Evolutionary conservation across 2,888 invertebrate species (phyloP), one percentile per base, ranked within the genome.

Genomic region (Perizoma affinitatum): DNA sequence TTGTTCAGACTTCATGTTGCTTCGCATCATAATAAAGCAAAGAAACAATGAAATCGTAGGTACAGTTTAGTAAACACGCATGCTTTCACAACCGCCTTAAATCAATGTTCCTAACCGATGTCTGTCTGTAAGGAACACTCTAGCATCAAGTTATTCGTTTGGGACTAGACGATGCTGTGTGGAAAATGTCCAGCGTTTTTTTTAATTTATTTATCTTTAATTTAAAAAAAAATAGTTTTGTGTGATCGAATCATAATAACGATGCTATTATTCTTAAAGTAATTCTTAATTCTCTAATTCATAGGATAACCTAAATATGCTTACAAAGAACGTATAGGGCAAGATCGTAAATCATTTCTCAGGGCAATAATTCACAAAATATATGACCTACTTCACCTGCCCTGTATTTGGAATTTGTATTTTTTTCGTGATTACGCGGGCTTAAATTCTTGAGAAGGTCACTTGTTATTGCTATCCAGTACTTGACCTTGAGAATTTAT

Each of bases 341-440:
- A 35, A 10, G 36, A 53, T 22, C 38, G 22, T 44, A 44, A 53
- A 53, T 53, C 36, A 46, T 45, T 33, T 7, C 22, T 22, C 9
- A 46, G 42, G 53, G 36, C 11, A 52, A 51, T 51, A 52, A 47
- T 58, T 58, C 53, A 48, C 44, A 4, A 41, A 54, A 7, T 11
- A 44, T 7, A 22, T 60, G 54, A 55, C 60, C 54, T 43, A 51
- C 42, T 47, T 54, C 40, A 54, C 54, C 7, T 10, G 45, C 9
- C 35, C 9, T n/a, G 48, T 11, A 47, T 35, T 34, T 6, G 40
- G 10, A 44, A 58, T 47, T 49, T 36, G 57, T 54, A 47, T 11
- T 9, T 41, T 51, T 57, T 58, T 58, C 58, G 50, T 62, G 54
- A 62, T 61, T 53, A 53, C 61, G 54, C 43, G 51, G 46, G 57